Base-by-base conservation (phyloP, 2,888 invertebrate species). In the Parelbella ahira region DNA sequence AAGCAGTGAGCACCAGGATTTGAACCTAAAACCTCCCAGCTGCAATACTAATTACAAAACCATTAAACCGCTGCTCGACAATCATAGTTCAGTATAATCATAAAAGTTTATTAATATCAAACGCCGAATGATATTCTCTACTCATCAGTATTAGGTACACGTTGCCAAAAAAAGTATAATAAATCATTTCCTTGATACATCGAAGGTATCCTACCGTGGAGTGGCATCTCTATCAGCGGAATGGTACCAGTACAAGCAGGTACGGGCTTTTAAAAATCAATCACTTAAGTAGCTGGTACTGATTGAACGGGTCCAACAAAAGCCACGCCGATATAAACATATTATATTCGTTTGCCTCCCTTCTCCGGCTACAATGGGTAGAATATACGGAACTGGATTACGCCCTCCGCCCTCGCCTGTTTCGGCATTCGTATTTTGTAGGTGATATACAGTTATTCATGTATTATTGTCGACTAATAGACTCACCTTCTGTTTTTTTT, bases 201-300 rank as follows among this genome's bases (percentile, higher is more conserved):
- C 32, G 25, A 21, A 12, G 15, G 12, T 15, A 25, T 5, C 13
- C 6, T 33, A 27, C 10, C 28, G 15, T 42, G 10, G 34, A 28
- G 27, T 42, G 34, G 41, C 27, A 42, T 42, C 34, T 42, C 34
- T 28, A 23, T 36, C 42, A 42, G 24, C 15, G 33, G 27, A 42
- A 8, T 42, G 33, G 41, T 42, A 42, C 41, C 41, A 34, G 41
- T 28, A 34, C 41, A 42, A 15, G 34, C 15, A 34, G 80, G 84
- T 60, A 77, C 84, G 41, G 69, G 63, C 60, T 64, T 75, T 72
- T 67, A 67, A 73, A 80, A 81, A 83, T 82, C 81, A 84, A 86
- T 86, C 84, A 83, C 76, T 77, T 68, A 73, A 73, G 71, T 74
- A 68, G 74, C 70, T 82, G 84, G 83, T 63, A 86, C 86, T 81